phyloP scores from a whole-genome alignment of 2,888 invertebrate species.

The Ctena decussata region DNA sequence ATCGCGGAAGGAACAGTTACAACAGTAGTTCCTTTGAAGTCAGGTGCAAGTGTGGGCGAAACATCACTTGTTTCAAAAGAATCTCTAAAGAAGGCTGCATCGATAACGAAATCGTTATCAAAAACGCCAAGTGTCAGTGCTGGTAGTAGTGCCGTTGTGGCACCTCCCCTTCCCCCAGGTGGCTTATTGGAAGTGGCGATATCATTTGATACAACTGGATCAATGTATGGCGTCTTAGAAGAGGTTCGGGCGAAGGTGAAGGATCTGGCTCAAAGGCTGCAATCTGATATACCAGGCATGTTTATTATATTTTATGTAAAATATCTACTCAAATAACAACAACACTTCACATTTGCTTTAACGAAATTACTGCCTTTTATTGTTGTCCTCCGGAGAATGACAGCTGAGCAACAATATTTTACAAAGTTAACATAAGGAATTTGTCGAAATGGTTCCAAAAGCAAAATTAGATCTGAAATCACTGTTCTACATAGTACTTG shows the following conservation, averaged over 20 bases:
- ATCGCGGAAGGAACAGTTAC: constrained; percentile 48
- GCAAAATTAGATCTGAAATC: too few relatives aligned
- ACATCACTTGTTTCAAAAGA: constrained; percentile 29
- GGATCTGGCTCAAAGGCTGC: constrained; percentile 75
- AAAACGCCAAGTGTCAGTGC: constrained; percentile 30
- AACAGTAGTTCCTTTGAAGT: constrained; percentile 37
- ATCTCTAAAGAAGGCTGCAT: background rate
- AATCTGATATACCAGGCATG: constrained; percentile 78
- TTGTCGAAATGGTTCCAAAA: too few relatives aligned
- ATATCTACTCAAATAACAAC: too few relatives aligned
- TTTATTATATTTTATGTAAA: too few relatives aligned
- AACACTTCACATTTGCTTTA: too few relatives aligned
- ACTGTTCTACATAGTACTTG: too few relatives aligned
- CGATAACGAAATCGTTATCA: constrained; percentile 22
- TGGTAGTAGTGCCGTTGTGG: constrained; percentile 10
- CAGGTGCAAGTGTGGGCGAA: constrained; percentile 59
- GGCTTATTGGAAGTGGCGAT: constrained; percentile 79
- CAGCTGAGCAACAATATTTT: too few relatives aligned
- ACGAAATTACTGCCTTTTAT: too few relatives aligned
- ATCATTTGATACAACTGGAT: constrained; percentile 83
- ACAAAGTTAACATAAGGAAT: too few relatives aligned
- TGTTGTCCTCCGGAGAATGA: too few relatives aligned
- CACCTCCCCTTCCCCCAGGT: constrained; percentile 53
- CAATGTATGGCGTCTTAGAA: constrained; percentile 77
- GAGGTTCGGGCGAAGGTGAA: constrained; percentile 72